Base-by-base conservation (phyloP, 2,888 invertebrate genomes). In the Trimorus sp. region DNA sequence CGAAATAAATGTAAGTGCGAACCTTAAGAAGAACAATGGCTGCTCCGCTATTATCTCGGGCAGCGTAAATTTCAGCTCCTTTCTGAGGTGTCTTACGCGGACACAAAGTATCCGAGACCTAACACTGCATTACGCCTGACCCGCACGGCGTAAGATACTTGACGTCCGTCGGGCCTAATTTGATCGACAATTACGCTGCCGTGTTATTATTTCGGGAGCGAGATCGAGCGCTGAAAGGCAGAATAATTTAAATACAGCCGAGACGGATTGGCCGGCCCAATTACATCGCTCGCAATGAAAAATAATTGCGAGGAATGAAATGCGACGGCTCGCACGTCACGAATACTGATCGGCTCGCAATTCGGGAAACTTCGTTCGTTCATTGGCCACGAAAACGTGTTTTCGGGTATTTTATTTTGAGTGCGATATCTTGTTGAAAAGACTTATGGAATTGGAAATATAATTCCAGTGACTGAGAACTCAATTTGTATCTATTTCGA, bases 1-100 rank as follows among this genome's bases (percentile, higher is more conserved):
- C 4, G 26, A 26, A 82, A 84, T 82, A 85, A 86, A 85, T 86
- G 84, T 83, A 85, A 84, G 69, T 82, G 82, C 80, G 73, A 80
- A 62, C 83, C 80, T 78, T 75, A 83, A 79, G 75, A 79, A 82
- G 84, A 85, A 84, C 84, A 85, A 85, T 83, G 83, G 83, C 45
- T 45, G 65, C 45, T 75, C 82, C 38, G 65, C 66, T 76, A 78
- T 78, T 79, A 78, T 75, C 78, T 60, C 62, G 68, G 80, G 53
- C 73, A 75, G 60, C 53, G 69, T 73, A 83, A 85, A 84, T 82
- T 83, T 84, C 83, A 76, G 82, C 82, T 83, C 73, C 75, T 56
- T 71, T 70, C 65, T 48, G 54, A 54, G 53, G 42, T 66, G 45
- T 79, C 75, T 71, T 26, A 4, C 26, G 26, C 26, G 26, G 75